Evolutionary conservation across 2,113 vertebrate species (phyloP).

Genomic region (Anser brachyrhynchus): DNA sequence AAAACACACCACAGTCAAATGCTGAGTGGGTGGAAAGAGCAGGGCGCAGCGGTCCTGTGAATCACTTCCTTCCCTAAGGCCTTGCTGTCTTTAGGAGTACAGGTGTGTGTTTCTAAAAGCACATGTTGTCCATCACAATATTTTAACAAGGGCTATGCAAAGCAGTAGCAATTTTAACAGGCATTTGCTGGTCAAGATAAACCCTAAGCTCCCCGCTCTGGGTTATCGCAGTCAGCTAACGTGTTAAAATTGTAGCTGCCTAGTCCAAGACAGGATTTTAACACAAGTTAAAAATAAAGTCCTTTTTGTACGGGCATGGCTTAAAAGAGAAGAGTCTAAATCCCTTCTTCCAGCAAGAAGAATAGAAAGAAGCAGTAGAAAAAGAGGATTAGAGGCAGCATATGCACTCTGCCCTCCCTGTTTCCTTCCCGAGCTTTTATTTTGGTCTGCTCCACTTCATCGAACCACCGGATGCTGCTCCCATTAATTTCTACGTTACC

Average conservation of each 20-base stretch:
- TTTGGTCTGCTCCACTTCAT: not conserved
- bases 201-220: not conserved
- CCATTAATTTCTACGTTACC: not conserved
- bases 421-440: conserved; percentile 15
- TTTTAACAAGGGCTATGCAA: not conserved
- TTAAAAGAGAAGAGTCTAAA: conserved; percentile 56
- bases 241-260: conserved; percentile 31
- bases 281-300: conserved; percentile 59
- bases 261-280: conserved; percentile 48
- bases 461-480: accelerated
- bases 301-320: conserved; percentile 40
- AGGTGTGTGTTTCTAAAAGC: conserved; percentile 44
- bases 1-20: not conserved
- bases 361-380: conserved; percentile 42
- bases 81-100: not conserved
- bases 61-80: conserved; percentile 34
- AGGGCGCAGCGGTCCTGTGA: conserved; percentile 14
- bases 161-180: conserved; percentile 11
- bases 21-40: conserved; percentile 38
- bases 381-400: conserved; percentile 56
- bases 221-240: conserved; percentile 16
- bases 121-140: not conserved
- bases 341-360: conserved; percentile 43
- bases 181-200: conserved; percentile 53
- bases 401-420: not conserved